Base-by-base conservation (phyloP, 2,797 vertebrate species). In the Acanthornis magna region DNA sequence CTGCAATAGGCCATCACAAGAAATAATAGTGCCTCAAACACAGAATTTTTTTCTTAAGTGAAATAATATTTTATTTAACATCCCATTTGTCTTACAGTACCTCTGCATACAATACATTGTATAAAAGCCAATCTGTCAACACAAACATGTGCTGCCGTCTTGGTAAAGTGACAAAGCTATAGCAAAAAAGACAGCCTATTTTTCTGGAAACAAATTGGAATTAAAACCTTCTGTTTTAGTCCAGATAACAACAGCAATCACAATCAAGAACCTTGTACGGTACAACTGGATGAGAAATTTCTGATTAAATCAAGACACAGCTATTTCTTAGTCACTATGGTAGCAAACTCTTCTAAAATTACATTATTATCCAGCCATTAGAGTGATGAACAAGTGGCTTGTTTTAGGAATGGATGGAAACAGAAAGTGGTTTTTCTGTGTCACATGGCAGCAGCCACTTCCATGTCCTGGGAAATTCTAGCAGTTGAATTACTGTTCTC, bases 81-180 rank as follows among this genome's bases (percentile, higher is more conserved):
- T 3, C 57, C 48, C 25, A 21, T 88, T 92, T 77, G 30, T 89
- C 65, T 88, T 91, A 96, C 75, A 97, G 61, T 71, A 77, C 34
- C 48, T 93, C 45, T 55, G 57, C 62, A 80, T 65, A 88, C 81
- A 92, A 68, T 20, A 87, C 54, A 48, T 21, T 9, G 20, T 85
- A 85, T 51, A 89, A 93, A 96, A 80, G 74, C 89, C 93, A 95
- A 66, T 60, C 53, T 68, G 72, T 65, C 86, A 89, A 80, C 89
- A 93, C 86, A 89, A 72, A 66, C 3, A 11, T 40, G 22, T 88
- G 88, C 91, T 90, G 85, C 65, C 22, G 2, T 83, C 88, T 79
- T 86, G 48, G 87, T 92, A 89, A 96, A 95, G 89, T 96, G 95
- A 91, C 82, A 93, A 51, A 83, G 81, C 89, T 57, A 63, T 60